Conservation (phyloP, 2,113 vertebrate genomes). For the Haplochromis vanheusdeni region DNA sequence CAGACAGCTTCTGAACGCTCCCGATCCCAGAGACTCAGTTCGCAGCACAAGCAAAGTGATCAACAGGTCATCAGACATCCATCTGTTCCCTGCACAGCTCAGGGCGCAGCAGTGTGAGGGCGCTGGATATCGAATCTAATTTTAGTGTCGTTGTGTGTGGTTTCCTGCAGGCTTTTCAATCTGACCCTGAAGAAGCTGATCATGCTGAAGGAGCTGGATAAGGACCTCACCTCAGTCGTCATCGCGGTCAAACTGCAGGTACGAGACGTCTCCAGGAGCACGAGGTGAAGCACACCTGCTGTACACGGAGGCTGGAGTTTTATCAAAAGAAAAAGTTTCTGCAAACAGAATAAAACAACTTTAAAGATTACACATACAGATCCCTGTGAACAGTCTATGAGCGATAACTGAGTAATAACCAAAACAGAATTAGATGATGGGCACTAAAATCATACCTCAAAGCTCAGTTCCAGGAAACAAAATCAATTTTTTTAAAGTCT, state of each 20-base stretch:
- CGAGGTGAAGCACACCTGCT: background rate
- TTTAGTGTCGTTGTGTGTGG: background rate
- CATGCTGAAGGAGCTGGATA: conserved; percentile 83
- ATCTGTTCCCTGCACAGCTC: background rate
- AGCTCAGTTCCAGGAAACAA: background rate
- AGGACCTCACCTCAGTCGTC: conserved; percentile 88
- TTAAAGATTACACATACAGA: background rate
- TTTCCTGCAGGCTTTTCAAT: conserved; percentile 78
- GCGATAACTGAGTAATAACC: background rate
- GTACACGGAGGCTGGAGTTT: background rate
- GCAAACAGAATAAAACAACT: background rate
- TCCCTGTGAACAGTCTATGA: background rate
- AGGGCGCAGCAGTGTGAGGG: too few relatives aligned
- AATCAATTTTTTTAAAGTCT: background rate
- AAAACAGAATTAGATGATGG: background rate
- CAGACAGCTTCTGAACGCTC: background rate
- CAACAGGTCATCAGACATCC: background rate
- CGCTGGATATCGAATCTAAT: background rate
- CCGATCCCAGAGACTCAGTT: background rate
- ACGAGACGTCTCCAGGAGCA: background rate
- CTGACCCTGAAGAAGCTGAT: conserved; percentile 86
- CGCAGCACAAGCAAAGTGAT: background rate
- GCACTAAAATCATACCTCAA: background rate
- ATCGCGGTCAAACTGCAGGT: conserved; percentile 92
- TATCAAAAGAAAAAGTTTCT: background rate